Conservation (phyloP, 2,797 vertebrate species). For the Sardinella longiceps region DNA sequence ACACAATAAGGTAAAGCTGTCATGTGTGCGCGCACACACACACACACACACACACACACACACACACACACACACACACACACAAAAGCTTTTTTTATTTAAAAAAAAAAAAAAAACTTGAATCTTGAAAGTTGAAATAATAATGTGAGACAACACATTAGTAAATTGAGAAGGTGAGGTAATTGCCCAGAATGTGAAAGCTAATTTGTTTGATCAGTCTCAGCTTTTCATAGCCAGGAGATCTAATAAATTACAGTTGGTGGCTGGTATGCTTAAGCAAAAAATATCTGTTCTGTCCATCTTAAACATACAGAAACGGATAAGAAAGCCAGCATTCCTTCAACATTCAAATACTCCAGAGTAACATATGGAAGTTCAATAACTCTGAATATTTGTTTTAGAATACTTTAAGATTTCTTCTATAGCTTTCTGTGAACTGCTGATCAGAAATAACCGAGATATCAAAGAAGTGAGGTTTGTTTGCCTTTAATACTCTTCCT, state of each 20-base stretch:
- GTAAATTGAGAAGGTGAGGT: not conserved
- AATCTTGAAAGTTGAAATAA: no score
- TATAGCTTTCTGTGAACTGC: not conserved
- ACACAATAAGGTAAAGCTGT: not conserved
- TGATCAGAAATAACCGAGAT: not conserved
- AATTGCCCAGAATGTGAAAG: not conserved
- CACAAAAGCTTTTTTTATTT: no score
- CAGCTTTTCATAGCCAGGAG: not conserved
- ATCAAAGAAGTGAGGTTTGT: not conserved
- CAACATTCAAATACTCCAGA: not conserved
- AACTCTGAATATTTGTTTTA: not conserved
- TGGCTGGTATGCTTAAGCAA: not conserved
- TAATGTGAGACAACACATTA: not conserved
- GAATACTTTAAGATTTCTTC: not conserved
- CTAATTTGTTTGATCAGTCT: not conserved
- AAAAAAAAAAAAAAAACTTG: no score
- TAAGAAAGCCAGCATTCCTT: not conserved
- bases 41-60: no score
- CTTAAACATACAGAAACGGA: not conserved
- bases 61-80: no score
- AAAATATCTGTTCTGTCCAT: not conserved
- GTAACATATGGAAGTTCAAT: not conserved
- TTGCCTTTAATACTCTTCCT: no score
- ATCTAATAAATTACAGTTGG: not conserved
- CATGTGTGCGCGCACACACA: no score